Conservation (phyloP, 2,888 invertebrate genomes). For the Oxyteleia sp. region DNA sequence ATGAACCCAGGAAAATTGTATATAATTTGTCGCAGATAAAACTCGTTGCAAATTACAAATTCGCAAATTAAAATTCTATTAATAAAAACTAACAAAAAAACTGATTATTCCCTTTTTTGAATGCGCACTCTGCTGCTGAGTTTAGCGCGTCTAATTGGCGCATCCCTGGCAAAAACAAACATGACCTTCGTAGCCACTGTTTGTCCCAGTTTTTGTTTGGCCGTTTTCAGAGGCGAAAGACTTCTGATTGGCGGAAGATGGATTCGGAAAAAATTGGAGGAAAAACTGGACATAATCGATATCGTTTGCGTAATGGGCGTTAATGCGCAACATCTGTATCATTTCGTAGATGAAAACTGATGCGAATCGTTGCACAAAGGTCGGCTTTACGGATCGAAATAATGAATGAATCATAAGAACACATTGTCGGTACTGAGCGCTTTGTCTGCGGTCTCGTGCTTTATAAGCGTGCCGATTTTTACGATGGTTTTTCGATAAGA, state of each 20-base stretch:
- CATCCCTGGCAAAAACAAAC: background rate
- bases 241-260: conserved; percentile 19
- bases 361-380: background rate
- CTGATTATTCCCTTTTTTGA: no score
- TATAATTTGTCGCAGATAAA: no score
- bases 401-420: conserved; percentile 12
- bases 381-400: background rate
- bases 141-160: no score
- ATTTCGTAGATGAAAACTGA: conserved; percentile 17
- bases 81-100: no score
- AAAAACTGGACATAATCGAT: conserved; percentile 10
- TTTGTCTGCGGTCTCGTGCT: background rate
- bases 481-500: background rate
- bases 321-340: conserved; percentile 37
- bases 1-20: no score
- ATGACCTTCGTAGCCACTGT: conserved; percentile 9
- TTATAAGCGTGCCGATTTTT: background rate
- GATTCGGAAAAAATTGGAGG: conserved; percentile 7
- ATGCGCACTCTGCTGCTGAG: no score
- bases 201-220: conserved; percentile 12
- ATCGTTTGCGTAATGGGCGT: conserved; percentile 15
- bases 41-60: no score
- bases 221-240: background rate
- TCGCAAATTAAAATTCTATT: no score
- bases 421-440: background rate